Evolutionary conservation across 2,888 invertebrate genomes (phyloP), one percentile per base, ranked within the genome.

Genomic region (Polymixis lichenea): DNA sequence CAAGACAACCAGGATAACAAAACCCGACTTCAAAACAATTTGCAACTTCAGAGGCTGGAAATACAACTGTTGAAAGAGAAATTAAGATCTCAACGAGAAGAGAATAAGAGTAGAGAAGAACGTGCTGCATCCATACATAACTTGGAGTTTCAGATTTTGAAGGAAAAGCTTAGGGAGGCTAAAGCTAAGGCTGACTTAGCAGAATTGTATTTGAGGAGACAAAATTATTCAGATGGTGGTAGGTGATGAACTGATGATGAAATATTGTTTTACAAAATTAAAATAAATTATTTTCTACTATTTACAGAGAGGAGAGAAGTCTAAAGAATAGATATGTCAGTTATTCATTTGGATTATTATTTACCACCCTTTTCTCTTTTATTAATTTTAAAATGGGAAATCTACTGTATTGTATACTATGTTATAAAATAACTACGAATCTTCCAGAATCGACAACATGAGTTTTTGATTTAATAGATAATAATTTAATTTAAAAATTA

Each of bases 181-280:
- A 79, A 69, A 58, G 84, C 81, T 15, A 81, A 84, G 56, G 84
- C 81, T 61, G 65, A 73, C 15, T 28, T 73, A 46, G 81, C 81
- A 17, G 84, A 79, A 51, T 83, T 83, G 56, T 15, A 28, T 25
- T 69, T 81, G 22, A 51, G 28, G n/a, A 68, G 84, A 61, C 80
- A 83, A 19, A 17, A 65, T 7, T 83, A 60, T 53, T 28, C 58
- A 53, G 25, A 55, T 5, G 72, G 83, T 71, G 71, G 58, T 71
- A 60, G 9, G 58, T 78, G 28, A 25, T n/a, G 6, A 60, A 7
- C 51, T 78, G 28, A 25, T n/a, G 6, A 49, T 55, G 6, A 11
- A 15, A 28, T 66, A 22, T 49, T 28, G 51, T 15, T 19, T 74
- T 28, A n/a, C n/a, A n/a, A n/a, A n/a, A n/a, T n/a, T n/a, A n/a